Percentiles rank a stretch among this genome's conserved stretches.
Evolutionary conservation across 2,113 vertebrate genomes (phyloP).

Genomic region (Anolis carolinensis): DNA sequence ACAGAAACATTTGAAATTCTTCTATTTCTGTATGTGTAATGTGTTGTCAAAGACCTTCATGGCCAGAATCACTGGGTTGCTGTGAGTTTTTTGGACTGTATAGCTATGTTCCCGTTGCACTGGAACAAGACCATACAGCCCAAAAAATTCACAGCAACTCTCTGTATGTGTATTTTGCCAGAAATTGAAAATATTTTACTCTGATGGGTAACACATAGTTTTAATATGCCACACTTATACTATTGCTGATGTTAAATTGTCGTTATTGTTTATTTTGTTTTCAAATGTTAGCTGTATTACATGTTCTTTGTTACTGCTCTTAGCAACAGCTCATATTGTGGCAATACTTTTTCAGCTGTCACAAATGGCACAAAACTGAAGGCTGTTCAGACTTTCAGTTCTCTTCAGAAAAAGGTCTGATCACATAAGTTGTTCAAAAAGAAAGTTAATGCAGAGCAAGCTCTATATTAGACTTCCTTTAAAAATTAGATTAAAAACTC

Average conservation of each 20-base stretch:
- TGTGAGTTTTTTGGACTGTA: too few species aligned
- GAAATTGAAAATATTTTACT: neutral
- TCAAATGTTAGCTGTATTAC: neutral
- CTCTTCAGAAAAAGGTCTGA: neutral
- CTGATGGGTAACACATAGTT: neutral
- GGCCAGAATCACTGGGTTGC: too few species aligned
- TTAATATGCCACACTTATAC: neutral
- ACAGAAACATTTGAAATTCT: neutral
- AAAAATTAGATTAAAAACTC: neutral
- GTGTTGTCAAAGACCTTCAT: neutral
- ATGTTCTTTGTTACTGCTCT: neutral
- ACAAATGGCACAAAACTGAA: too few species aligned
- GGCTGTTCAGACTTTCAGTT: too few species aligned
- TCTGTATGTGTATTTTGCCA: neutral
- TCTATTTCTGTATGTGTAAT: neutral
- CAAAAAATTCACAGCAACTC: too few species aligned
- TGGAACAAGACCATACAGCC: too few species aligned
- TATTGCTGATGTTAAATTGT: neutral
- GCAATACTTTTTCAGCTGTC: too few species aligned
- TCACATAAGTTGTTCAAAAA: too few species aligned
- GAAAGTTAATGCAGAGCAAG: neutral
- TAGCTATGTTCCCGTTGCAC: too few species aligned
- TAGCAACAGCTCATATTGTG: neutral
- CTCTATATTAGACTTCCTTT: neutral
- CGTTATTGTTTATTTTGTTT: neutral